A percentile compares a stretch with the other conserved stretches of the same genome.
phyloP scores from a whole-genome alignment of 2,888 invertebrate species.

The Cephus pygmeus region DNA sequence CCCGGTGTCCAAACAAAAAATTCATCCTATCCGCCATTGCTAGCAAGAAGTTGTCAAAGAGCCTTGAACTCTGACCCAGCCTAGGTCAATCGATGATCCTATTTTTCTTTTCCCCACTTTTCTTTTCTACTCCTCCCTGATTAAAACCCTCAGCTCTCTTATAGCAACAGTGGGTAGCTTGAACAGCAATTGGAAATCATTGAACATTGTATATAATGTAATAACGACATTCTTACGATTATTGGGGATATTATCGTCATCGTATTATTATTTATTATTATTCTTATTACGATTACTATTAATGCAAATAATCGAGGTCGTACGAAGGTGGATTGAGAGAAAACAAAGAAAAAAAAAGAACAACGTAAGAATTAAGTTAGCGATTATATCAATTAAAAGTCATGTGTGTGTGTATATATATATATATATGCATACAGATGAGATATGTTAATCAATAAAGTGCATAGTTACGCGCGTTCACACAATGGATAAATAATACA shows the following conservation, averaged over 20 bases:
- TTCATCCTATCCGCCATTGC: not conserved
- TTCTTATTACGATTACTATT: not conserved
- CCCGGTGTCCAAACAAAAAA: not conserved
- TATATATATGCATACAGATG: conserved; percentile 15
- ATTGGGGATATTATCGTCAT: conserved; percentile 2
- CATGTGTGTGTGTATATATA: conserved; percentile 18
- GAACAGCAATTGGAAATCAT: conserved; percentile 29
- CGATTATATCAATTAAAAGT: conserved; percentile 37
- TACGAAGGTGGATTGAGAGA: conserved; percentile 13
- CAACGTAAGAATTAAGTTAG: conserved; percentile 41
- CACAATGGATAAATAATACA: conserved; percentile 16
- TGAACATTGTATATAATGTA: conserved; percentile 58
- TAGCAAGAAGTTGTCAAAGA: not conserved
- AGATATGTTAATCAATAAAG: conserved; percentile 1
- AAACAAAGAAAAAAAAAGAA: conserved; percentile 24
- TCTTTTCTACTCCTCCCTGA: not conserved
- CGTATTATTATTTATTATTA: not conserved
- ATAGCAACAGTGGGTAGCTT: not conserved
- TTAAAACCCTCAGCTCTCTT: not conserved
- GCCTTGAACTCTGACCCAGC: not conserved
- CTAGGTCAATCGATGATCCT: not conserved
- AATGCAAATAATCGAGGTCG: conserved; percentile 11
- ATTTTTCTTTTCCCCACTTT: not conserved
- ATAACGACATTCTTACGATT: conserved; percentile 39
- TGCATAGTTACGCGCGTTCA: conserved; percentile 1